phyloP scores from a whole-genome alignment of 1,140 invertebrate genomes.

The Lethrus apterus region DNA sequence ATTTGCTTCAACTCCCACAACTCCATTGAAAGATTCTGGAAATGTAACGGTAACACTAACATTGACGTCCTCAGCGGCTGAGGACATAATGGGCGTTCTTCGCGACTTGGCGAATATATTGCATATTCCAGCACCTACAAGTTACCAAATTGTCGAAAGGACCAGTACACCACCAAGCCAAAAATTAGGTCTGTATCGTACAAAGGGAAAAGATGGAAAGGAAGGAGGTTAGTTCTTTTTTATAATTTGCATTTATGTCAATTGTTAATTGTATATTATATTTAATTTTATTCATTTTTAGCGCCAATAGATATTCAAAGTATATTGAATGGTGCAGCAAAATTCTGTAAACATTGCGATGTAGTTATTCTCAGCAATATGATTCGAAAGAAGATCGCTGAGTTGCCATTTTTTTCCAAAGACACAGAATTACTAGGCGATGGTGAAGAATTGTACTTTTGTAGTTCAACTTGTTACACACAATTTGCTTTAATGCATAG shows the following conservation, averaged over 20 bases:
- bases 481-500: slow-evolving; percentile 65
- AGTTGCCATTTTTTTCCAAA: slow-evolving; percentile 65
- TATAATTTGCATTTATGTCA: neutral
- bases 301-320: slow-evolving; percentile 81
- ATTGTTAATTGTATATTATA: slow-evolving; percentile 14
- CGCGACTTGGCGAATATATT: slow-evolving; percentile 85
- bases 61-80: slow-evolving; percentile 77
- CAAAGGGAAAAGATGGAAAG: slow-evolving; percentile 73
- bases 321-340: slow-evolving; percentile 78
- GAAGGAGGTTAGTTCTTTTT: slow-evolving; percentile 53
- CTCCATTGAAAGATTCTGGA: slow-evolving; percentile 61
- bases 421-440: slow-evolving; percentile 54
- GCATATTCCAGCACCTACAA: slow-evolving; percentile 78
- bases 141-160: slow-evolving; percentile 76
- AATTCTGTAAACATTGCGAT: slow-evolving; percentile 88
- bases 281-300: too few species aligned
- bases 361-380: slow-evolving; percentile 77
- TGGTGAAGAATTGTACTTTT: slow-evolving; percentile 70
- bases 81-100: slow-evolving; percentile 86
- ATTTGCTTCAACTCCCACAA: slow-evolving; percentile 44
- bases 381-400: slow-evolving; percentile 72
- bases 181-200: slow-evolving; percentile 70
- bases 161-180: slow-evolving; percentile 71
- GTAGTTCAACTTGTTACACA: slow-evolving; percentile 77
- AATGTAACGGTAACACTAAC: slow-evolving; percentile 92